These are phyloP conservation scores for Periophthalmodon schlosseri DNA, from an alignment of 2,113 vertebrate species.

Conservation along the genomic window DNA sequence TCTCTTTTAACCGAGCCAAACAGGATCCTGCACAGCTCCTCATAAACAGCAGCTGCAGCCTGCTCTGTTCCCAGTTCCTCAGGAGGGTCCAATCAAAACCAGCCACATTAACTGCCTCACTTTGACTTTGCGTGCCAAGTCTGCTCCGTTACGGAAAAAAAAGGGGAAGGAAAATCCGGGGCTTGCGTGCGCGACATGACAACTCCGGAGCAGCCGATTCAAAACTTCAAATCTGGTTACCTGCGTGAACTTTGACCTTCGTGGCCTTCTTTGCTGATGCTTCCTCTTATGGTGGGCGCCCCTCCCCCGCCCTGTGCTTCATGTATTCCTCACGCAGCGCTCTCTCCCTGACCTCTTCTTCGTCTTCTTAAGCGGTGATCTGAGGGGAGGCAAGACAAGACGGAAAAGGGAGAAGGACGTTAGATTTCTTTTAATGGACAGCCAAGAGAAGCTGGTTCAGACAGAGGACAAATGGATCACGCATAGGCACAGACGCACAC, in stretches of 20 bases:
- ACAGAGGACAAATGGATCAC: conserved; percentile 64
- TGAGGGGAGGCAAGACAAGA: conserved; percentile 52
- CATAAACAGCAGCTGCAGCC: conserved; percentile 70
- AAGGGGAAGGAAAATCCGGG: conserved; percentile 13
- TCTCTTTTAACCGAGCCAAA: conserved; percentile 48
- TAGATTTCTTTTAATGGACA: conserved; percentile 62
- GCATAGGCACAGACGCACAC: conserved; percentile 51
- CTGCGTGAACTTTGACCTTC: conserved; percentile 68
- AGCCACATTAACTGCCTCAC: conserved; percentile 53
- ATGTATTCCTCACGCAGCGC: conserved; percentile 73
- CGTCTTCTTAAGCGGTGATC: conserved; percentile 49
- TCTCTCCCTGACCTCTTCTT: conserved; percentile 49
- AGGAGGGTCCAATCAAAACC: conserved; percentile 67
- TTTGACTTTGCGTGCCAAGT: conserved; percentile 50
- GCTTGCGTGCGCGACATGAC: background rate
- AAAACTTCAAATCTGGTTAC: conserved; percentile 52
- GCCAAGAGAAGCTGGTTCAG: conserved; percentile 59
- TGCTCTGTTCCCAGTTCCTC: conserved; percentile 58
- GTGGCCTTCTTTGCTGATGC: conserved; percentile 25
- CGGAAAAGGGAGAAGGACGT: conserved; percentile 45
- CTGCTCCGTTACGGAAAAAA: conserved; percentile 6
- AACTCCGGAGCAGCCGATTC: conserved; percentile 12
- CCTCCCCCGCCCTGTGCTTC: conserved; percentile 72
- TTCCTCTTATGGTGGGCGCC: conserved; percentile 44
- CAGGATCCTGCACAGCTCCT: conserved; percentile 53